phyloP scores from a whole-genome alignment of 2,888 invertebrate species.

The Drosophila merina region DNA sequence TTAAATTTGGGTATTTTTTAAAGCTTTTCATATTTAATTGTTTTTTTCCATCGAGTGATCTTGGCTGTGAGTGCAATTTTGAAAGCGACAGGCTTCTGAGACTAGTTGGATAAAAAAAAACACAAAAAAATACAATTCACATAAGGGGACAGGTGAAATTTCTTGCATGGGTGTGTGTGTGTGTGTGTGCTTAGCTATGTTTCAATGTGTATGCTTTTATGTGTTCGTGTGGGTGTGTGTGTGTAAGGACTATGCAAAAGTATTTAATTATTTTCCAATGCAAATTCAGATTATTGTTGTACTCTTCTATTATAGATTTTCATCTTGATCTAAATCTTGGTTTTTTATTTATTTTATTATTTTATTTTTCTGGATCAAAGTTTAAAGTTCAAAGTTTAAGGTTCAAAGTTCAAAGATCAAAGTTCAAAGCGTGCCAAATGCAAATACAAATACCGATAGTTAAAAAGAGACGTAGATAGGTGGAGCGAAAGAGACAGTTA shows the following conservation, averaged over 20 bases:
- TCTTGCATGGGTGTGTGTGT: slow-evolving; percentile 27
- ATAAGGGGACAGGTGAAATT: slow-evolving; percentile 20
- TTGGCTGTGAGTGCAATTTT: slow-evolving; percentile 34
- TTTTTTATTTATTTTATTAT: slow-evolving; percentile 11
- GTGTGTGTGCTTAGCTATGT: slow-evolving; percentile 37
- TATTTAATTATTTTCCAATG: slow-evolving; percentile 61
- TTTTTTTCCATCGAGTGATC: slow-evolving; percentile 14
- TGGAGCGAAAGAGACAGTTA: slow-evolving; percentile 35
- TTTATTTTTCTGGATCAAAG: neutral
- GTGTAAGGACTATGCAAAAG: slow-evolving; percentile 70
- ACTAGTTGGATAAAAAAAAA: slow-evolving; percentile 24
- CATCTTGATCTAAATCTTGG: neutral
- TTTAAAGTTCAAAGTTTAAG: slow-evolving; percentile 49
- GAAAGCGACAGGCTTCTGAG: slow-evolving; percentile 40
- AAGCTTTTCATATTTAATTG: neutral
- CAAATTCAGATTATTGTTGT: slow-evolving; percentile 41
- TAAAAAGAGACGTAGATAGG: slow-evolving; percentile 28
- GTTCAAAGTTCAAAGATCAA: slow-evolving; percentile 21
- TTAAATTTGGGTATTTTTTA: neutral
- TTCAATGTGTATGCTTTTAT: slow-evolving; percentile 12
- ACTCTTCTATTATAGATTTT: slow-evolving; percentile 27
- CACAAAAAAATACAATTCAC: slow-evolving; percentile 4
- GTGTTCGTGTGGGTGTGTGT: slow-evolving; percentile 7
- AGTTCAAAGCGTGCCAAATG: slow-evolving; percentile 38
- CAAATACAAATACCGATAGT: slow-evolving; percentile 30